These are phyloP conservation scores for Phymanthus crucifer DNA, from an alignment of 92 coral and sea anemone genomes.

Conservation along the genomic window DNA sequence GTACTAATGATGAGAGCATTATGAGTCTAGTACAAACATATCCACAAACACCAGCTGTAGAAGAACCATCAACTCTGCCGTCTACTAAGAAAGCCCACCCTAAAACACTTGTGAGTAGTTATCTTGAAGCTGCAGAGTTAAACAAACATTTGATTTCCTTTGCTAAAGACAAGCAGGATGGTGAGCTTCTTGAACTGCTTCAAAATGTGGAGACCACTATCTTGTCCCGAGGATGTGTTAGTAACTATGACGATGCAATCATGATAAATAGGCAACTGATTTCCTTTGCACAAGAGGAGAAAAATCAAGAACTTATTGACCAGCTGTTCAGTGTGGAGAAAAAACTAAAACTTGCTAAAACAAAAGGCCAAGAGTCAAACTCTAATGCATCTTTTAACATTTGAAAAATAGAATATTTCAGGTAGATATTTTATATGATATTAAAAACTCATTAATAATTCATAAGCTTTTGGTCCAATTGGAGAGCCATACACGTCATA, in stretches of 20 bases:
- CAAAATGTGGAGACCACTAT: slow-evolving; percentile 12
- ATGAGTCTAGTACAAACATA: slow-evolving; percentile 6
- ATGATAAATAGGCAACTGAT: slow-evolving; percentile 30
- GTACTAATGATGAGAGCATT: neutral
- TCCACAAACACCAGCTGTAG: neutral
- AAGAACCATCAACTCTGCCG: neutral
- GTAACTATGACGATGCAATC: slow-evolving; percentile 31
- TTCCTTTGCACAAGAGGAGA: slow-evolving; percentile 32
- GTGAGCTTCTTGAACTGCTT: slow-evolving; percentile 2
- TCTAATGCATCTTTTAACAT: neutral
- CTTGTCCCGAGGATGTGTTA: slow-evolving; percentile 9
- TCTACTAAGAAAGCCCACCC: neutral
- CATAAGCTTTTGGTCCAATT: too few species aligned
- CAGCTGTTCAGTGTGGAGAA: slow-evolving; percentile 19
- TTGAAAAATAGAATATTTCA: neutral
- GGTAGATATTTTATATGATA: too few species aligned
- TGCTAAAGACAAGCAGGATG: slow-evolving; percentile 12
- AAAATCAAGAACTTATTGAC: slow-evolving; percentile 22
- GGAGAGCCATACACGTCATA: too few species aligned
- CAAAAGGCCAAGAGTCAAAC: neutral
- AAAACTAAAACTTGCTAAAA: slow-evolving; percentile 14
- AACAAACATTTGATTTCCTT: slow-evolving; percentile 11
- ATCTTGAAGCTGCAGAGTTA: slow-evolving; percentile 11
- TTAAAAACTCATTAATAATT: too few species aligned
- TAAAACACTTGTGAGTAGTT: neutral